Evolutionary conservation across 2,797 vertebrate species (phyloP).

Genomic region (Pipistrellus pipistrellus): DNA sequence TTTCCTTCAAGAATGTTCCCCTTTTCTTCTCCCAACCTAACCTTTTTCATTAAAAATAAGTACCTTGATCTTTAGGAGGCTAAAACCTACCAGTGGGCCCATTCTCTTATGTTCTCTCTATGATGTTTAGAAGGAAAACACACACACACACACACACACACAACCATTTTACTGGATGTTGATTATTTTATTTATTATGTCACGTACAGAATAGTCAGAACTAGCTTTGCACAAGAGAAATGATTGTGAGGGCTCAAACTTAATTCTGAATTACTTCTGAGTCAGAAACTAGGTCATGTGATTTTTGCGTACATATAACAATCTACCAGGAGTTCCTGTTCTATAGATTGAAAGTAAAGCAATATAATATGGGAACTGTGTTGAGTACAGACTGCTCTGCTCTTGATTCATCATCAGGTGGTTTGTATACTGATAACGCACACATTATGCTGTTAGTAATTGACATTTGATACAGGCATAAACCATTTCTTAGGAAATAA

Average conservation of each 20-base stretch:
- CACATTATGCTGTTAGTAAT: not conserved
- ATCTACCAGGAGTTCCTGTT: not conserved
- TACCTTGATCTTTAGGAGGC: conserved; percentile 64
- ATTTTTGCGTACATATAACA: not conserved
- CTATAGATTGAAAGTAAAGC: conserved; percentile 20
- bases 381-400: not conserved
- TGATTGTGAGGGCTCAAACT: conserved; percentile 27
- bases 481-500: not conserved
- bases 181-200: conserved; percentile 52
- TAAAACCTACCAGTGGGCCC: conserved; percentile 59
- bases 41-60: conserved; percentile 48
- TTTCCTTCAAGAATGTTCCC: not conserved
- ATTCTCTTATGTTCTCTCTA: conserved; percentile 58
- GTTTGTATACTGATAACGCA: conserved; percentile 47
- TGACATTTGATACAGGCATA: conserved; percentile 23
- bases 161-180: conserved; percentile 55
- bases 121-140: conserved; percentile 22
- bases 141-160: not conserved
- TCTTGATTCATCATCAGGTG: not conserved
- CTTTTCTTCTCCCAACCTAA: not conserved
- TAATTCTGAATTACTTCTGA: conserved; percentile 7
- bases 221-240: conserved; percentile 58
- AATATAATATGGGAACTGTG: not conserved
- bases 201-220: conserved; percentile 29
- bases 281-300: conserved; percentile 22